These are phyloP conservation scores for Cardiocondyla obscurior DNA, from an alignment of 1,140 invertebrate genomes.

Conservation along the genomic window DNA sequence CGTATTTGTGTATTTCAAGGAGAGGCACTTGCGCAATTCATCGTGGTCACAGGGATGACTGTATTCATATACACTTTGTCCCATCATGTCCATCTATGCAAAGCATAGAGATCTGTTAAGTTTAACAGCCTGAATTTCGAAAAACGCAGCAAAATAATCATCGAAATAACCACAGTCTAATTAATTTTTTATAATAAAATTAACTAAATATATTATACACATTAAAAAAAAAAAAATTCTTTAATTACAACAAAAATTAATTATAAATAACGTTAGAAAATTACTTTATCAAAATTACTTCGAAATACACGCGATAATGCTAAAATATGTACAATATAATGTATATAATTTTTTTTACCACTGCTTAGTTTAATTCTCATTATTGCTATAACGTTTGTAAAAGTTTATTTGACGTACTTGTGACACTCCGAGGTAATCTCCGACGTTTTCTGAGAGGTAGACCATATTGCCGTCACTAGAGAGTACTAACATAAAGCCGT, in stretches of 20 bases:
- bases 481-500: constrained; percentile 94
- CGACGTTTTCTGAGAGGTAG: constrained; percentile 95
- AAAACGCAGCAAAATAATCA: neutral
- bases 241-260: too few relatives aligned
- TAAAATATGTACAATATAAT: neutral
- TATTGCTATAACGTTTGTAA: neutral
- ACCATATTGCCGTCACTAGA: constrained; percentile 95
- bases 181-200: neutral
- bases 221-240: too few relatives aligned
- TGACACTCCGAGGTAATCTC: constrained; percentile 93
- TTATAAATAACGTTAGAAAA: neutral
- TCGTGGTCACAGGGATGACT: constrained; percentile 97
- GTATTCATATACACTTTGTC: constrained; percentile 96
- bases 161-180: neutral
- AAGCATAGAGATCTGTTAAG: constrained; percentile 69
- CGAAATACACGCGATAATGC: neutral
- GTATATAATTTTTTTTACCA: neutral
- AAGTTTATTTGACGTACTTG: constrained; percentile 87
- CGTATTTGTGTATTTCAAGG: constrained; percentile 83
- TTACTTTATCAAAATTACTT: neutral
- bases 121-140: neutral
- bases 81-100: constrained; percentile 95
- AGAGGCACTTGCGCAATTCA: constrained; percentile 93
- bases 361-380: neutral
- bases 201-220: neutral